Evolutionary conservation across 2,888 invertebrate species (phyloP), one percentile per base, ranked within the genome.

Genomic region (Drosophila koepferae): DNA sequence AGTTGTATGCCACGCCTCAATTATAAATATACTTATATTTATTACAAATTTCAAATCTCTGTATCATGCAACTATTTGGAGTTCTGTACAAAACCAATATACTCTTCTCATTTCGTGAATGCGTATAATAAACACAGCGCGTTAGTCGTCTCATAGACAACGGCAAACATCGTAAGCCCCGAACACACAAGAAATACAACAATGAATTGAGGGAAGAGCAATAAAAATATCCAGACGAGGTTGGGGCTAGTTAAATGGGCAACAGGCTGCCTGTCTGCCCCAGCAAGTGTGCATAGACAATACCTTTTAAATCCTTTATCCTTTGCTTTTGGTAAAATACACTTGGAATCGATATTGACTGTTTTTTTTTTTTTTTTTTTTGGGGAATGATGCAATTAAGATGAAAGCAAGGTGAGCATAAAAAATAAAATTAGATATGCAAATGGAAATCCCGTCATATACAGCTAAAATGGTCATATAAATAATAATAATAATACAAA

Each of bases 101-200:
- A 34, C 49, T 18, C 18, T 3, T 18, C 5, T 34, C 34, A 34
- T 7, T 34, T 34, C 12, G 3, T 12, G 34, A 34, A 3, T 31
- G 2, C n/a, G n/a, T 23, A 23, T 23, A 7, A 8, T 23, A 23
- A 23, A 23, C 31, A 10, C 31, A 31, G n/a, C 66, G 34, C 23
- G 20, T 20, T 49, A 51, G 55, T 16, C n/a, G 18, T n/a, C 64
- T 49, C 74, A 73, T 51, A 69, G 72, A 73, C 79, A 75, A 65
- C 58, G 60, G 68, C 82, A 78, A 75, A 72, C 76, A 82, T 76
- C 76, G 82, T 62, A 79, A 75, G 72, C 56, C 49, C 71, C 51
- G 44, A 40, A 77, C 66, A 74, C 77, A 72, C 72, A 63, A 54
- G 56, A 81, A 59, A 67, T 48, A 60, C 28, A 49, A 36, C 53